A percentile compares a stretch with the other conserved stretches of the same genome.
These are phyloP conservation scores for Petrolisthes cinctipes DNA, from an alignment of 2,888 invertebrate genomes.

Conservation along the genomic window DNA sequence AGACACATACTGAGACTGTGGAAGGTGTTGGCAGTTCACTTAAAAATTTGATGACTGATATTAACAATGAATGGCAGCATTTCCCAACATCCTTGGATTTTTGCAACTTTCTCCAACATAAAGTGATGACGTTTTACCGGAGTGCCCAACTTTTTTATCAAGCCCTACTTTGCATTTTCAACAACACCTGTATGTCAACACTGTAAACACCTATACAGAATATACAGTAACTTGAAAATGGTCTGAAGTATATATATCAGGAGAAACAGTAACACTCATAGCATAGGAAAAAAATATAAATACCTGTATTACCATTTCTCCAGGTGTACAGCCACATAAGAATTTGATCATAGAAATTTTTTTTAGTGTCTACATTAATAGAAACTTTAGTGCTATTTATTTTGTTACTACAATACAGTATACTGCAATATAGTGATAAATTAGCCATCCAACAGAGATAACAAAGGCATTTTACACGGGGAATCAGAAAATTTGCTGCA, in stretches of 20 bases:
- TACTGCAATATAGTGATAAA: too few relatives aligned
- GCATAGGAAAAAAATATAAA: too few relatives aligned
- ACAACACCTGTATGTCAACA: not conserved
- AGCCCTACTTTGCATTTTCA: conserved; percentile 4
- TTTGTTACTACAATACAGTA: too few relatives aligned
- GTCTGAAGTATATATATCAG: not conserved
- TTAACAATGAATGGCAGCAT: not conserved
- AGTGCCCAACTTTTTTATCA: conserved; percentile 8
- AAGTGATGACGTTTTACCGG: conserved; percentile 16
- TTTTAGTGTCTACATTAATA: too few relatives aligned
- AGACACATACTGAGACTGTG: not conserved
- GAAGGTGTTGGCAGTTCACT: not conserved
- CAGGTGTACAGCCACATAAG: too few relatives aligned
- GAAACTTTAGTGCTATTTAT: too few relatives aligned
- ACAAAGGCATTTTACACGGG: too few relatives aligned
- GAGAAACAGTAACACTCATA: too few relatives aligned
- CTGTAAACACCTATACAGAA: not conserved
- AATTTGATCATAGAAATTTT: too few relatives aligned
- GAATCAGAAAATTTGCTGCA: too few relatives aligned
- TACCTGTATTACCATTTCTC: too few relatives aligned
- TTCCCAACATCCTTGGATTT: conserved; percentile 17
- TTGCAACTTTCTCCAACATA: not conserved
- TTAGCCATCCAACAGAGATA: too few relatives aligned
- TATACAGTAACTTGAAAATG: not conserved
- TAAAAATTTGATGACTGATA: not conserved